These are phyloP conservation scores for Toxonevra muliebris DNA, from an alignment of 2,888 invertebrate species.

Conservation along the genomic window DNA sequence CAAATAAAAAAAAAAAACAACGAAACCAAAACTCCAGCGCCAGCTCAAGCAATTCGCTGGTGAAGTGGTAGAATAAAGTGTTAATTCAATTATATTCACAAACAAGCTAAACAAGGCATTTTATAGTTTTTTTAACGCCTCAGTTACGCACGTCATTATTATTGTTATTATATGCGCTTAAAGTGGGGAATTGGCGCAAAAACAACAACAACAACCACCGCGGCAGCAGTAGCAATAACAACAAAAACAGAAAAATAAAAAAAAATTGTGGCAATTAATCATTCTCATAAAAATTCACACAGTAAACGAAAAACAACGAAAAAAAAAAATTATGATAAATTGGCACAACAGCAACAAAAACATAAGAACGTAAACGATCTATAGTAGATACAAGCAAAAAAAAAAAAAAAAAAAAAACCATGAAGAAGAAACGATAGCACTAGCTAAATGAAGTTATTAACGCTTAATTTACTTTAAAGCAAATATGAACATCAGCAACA, in stretches of 20 bases:
- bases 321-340: constrained; percentile 5
- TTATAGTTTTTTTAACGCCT: constrained; percentile 47
- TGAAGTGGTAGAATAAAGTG: constrained; percentile 11
- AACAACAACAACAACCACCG: constrained; percentile 3
- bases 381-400: no score
- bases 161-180: constrained; percentile 10
- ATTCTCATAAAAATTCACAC: not conserved
- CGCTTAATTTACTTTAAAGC: not conserved
- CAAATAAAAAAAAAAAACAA: not conserved
- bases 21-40: not conserved
- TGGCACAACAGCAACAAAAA: no score
- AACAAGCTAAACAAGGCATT: constrained; percentile 31
- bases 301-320: constrained; percentile 5
- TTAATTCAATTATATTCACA: constrained; percentile 31
- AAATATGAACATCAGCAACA: not conserved
- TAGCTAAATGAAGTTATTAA: no score
- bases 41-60: not conserved
- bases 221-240: no score
- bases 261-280: not conserved
- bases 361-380: no score
- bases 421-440: no score
- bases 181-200: not conserved
- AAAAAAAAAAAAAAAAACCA: no score
- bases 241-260: not conserved
- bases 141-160: constrained; percentile 34